Base-by-base conservation (phyloP, 2,888 invertebrate species). In the Azorinus chamasolen region DNA sequence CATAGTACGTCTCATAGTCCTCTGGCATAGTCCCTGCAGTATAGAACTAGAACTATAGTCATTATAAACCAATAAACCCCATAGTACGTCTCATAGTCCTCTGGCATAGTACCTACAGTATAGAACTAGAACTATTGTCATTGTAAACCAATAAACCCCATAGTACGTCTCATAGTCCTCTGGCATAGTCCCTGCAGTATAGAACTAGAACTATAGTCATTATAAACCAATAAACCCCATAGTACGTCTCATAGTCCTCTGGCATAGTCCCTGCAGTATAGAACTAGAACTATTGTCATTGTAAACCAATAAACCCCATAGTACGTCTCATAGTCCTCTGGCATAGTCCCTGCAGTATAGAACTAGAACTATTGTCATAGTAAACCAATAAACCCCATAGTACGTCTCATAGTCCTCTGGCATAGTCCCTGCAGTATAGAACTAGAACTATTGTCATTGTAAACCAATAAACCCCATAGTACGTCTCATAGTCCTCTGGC, bases 221-320 rank as follows among this genome's bases (percentile, higher is more conserved):
- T 27, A 97, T 96, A 93, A 97, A 97, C 83, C 96, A 94, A 3
- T 97, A 96, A 94, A 97, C 97, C 3, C 97, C 97, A 93, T 97
- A 97, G 93, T 96, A 97, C 68, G 95, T 89, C 90, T 96, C 96
- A 92, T 95, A 95, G 84, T 97, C 96, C 18, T 96, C 95, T 0
- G 97, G 96, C 95, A 97, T 95, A 1, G 96, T 95, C 53, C 96
- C 96, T 92, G 80, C 16, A 76, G 1, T 46, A 27, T 8, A 22
- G 10, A 22, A n/a, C n/a, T n/a, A n/a, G n/a, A n/a, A n/a, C n/a
- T n/a, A n/a, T n/a, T n/a, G n/a, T n/a, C 93, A 96, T 96, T 27
- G 97, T 96, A 93, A 97, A 97, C 83, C 96, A 94, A 3, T 97
- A 96, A 94, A 97, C 97, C 3, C 97, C 97, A 93, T 97, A 97